Evolutionary conservation across 2,888 invertebrate genomes (phyloP), one percentile per base, ranked within the genome.

Genomic region (Ophion ventricosus): DNA sequence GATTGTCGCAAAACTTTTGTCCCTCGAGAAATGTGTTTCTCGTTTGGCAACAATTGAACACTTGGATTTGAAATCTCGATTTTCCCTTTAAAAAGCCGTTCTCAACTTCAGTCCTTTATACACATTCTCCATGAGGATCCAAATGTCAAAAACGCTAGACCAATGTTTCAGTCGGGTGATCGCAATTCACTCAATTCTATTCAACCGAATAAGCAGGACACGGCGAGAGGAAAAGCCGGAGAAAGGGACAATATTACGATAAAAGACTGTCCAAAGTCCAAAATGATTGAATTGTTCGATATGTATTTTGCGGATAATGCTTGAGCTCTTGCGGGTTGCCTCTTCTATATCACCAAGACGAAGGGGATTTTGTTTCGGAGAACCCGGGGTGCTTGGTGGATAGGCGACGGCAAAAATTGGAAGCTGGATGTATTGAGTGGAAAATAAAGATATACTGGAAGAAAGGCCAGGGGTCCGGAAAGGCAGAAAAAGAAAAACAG

Each of bases 191-290:
- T 26, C 26, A 49, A 74, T 63, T 26, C 49, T 14, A 63, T 63
- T 29, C 17, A 63, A n/a, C 23, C 11, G 17, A 25, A 61, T 69
- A 74, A 83, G 56, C 5, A 25, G 43, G 61, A 26, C 7, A 25
- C 29, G 43, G 17, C 59, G 80, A 29, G 56, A n/a, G 59, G 17
- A 14, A 26, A n/a, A 64, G 84, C 2, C 83, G 83, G 87, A 86
- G 84, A 82, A 86, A 86, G 79, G 23, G 29, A 43, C 14, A n/a
- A 56, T 10, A 17, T 63, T 23, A 43, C 23, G 23, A 73, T 10
- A 59, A 66, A 61, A 40, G 29, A 69, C 25, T 59, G 73, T 49
- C 17, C 67, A 35, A 67, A 74, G 23, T 80, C 17, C 67, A 35
- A 67, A 74, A 23, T 80, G 43, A 80, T 74, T 66, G 80, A 67